These are phyloP conservation scores for Crocuta crocuta DNA, from an alignment of 2,113 vertebrate species.

Conservation along the genomic window DNA sequence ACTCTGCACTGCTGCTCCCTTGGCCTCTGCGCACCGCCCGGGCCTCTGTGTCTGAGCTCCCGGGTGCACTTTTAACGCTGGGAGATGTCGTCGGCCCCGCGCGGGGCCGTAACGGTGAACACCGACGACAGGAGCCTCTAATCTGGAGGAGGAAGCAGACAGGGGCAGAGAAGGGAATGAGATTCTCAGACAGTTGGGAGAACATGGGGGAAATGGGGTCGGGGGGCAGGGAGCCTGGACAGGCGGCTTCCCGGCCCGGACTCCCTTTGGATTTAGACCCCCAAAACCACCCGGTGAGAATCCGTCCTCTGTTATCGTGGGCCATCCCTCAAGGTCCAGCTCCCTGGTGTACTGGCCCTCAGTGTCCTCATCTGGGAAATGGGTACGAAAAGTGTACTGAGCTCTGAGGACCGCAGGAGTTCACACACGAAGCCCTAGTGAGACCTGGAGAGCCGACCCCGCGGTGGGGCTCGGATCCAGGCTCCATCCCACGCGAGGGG, in stretches of 20 bases:
- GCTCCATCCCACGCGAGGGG: fast-evolving
- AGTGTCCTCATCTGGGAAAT: background rate
- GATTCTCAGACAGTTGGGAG: background rate
- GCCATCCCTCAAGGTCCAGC: background rate
- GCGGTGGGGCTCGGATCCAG: fast-evolving
- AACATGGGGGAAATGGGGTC: fast-evolving
- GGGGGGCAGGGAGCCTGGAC: fast-evolving
- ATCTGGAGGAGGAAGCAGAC: background rate
- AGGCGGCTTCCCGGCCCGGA: fast-evolving
- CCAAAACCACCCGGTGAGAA: background rate
- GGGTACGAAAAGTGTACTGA: fast-evolving
- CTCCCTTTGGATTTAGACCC: fast-evolving
- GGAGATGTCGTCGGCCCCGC: fast-evolving
- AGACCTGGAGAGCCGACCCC: fast-evolving
- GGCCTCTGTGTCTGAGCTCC: background rate
- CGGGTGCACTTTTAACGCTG: background rate
- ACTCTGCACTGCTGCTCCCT: background rate
- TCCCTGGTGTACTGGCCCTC: background rate
- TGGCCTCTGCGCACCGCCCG: fast-evolving
- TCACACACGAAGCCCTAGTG: fast-evolving
- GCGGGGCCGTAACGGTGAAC: fast-evolving
- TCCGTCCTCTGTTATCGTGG: fast-evolving
- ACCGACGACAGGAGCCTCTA: background rate
- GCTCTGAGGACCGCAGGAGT: background rate
- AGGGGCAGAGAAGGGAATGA: too few species aligned